Evolutionary conservation across 1,140 invertebrate genomes (phyloP), one percentile per base, ranked within the genome.

Genomic region (Drosophila serrata): DNA sequence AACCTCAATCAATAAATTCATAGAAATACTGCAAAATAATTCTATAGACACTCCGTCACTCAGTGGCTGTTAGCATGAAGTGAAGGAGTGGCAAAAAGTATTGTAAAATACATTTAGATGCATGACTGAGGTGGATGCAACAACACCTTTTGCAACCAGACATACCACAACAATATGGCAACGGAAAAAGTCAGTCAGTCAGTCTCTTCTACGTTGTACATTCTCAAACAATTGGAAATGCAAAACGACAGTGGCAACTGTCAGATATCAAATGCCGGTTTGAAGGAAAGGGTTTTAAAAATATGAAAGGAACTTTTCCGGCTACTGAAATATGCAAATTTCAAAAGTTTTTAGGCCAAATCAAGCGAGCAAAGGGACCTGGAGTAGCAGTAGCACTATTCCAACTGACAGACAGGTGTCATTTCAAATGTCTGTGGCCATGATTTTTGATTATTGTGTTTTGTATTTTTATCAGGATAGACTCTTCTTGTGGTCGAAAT

Each of bases 361-460:
- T 73, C 65, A 73, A 57, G 69, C 69, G 69, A 29, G 33, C 43
- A 45, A 29, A 40, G 67, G 40, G 35, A 70, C 48, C 49, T n/a
- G 24, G 24, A 27, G 45, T 6, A 24, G 49, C 46, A 69, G 46
- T 69, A 55, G n/a, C n/a, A n/a, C n/a, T n/a, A n/a, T n/a, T 67
- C 37, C 60, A 64, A 33, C 53, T 75, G 74, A 76, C 60, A 76
- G 73, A 67, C 61, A 76, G 82, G 82, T 87, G 82, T 87, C 82
- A 87, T 74, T 77, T 84, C 60, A 74, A 74, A 63, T 87, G 80
- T 80, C 84, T 75, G 69, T 76, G 72, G 79, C 59, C 67, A 82
- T 87, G 82, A 87, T 87, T 87, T 87, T 88, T 88, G 84, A 88
- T 87, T 87, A 87, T 87, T 88, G 72, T 87, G 75, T 57, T 57